A percentile compares a stretch with the other conserved stretches of the same genome.
Conservation (phyloP, 2,888 invertebrate genomes). For the Heteropelma amictum region DNA sequence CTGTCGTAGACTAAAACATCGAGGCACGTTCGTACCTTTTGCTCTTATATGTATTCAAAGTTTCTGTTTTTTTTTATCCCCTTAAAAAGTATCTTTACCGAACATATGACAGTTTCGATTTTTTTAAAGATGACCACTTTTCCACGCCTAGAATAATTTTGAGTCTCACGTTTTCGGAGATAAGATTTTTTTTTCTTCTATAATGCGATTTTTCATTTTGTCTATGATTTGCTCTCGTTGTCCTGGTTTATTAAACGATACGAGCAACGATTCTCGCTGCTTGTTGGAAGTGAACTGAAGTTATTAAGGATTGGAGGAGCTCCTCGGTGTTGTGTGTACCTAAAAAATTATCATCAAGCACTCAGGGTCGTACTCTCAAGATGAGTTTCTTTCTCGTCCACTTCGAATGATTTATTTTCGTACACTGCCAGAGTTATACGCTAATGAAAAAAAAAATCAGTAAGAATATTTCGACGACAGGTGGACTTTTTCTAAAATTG, state of each 20-base stretch:
- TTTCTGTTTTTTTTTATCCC: neutral
- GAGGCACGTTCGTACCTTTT: neutral
- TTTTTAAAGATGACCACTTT: too few species aligned
- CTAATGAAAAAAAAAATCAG: slow-evolving; percentile 1
- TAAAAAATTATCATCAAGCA: slow-evolving; percentile 50
- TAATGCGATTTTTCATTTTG: neutral
- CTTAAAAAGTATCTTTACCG: neutral
- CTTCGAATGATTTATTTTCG: slow-evolving; percentile 7
- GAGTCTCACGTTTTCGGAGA: neutral
- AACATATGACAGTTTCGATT: neutral
- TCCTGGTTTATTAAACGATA: too few species aligned
- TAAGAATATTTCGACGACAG: neutral
- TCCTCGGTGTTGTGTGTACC: slow-evolving; percentile 35
- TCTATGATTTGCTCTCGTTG: neutral
- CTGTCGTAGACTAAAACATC: neutral
- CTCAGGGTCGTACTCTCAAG: slow-evolving; percentile 23
- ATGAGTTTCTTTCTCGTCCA: slow-evolving; percentile 9
- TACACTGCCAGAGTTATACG: neutral
- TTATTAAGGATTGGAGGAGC: neutral
- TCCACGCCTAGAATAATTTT: neutral
- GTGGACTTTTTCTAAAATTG: neutral
- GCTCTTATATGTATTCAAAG: neutral
- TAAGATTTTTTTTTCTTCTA: neutral
- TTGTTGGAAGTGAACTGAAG: slow-evolving; percentile 34
- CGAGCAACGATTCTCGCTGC: slow-evolving; percentile 6